Evolutionary conservation across 2,888 invertebrate genomes (phyloP).

Genomic region (Andricus quercusramuli): DNA sequence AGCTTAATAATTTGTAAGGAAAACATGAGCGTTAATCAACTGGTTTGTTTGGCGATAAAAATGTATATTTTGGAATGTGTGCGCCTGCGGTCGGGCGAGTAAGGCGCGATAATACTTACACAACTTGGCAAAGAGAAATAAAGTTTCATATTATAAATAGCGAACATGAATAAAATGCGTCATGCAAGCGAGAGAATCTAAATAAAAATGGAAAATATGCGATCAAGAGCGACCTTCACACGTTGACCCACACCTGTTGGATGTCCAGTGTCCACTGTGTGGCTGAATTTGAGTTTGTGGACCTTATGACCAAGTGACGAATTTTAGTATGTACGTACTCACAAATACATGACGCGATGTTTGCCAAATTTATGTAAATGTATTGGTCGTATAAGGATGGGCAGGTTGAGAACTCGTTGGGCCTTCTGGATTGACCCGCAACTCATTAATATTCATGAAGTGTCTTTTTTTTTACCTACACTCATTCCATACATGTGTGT

Average conservation of each 20-base stretch:
- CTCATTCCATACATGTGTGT: neutral
- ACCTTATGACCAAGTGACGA: slow-evolving; percentile 34
- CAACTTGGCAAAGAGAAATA: slow-evolving; percentile 22
- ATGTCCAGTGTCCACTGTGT: slow-evolving; percentile 26
- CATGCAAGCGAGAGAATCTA: neutral
- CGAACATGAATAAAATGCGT: slow-evolving; percentile 12
- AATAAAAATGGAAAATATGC: neutral
- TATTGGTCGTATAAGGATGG: slow-evolving; percentile 53
- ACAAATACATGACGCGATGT: slow-evolving; percentile 65
- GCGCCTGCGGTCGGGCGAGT: neutral
- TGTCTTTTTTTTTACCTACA: slow-evolving; percentile 37
- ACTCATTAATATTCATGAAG: slow-evolving; percentile 71
- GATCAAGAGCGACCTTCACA: slow-evolving; percentile 59
- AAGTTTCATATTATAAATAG: slow-evolving; percentile 33
- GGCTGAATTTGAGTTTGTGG: slow-evolving; percentile 12
- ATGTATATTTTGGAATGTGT: slow-evolving; percentile 14
- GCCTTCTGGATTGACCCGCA: slow-evolving; percentile 51
- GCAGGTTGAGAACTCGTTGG: slow-evolving; percentile 54
- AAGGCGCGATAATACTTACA: slow-evolving; percentile 22
- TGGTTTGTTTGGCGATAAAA: slow-evolving; percentile 1
- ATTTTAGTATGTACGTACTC: slow-evolving; percentile 39
- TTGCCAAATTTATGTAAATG: slow-evolving; percentile 73
- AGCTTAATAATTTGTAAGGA: too few relatives aligned
- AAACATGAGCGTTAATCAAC: neutral
- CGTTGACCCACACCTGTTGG: slow-evolving; percentile 58